These are phyloP conservation scores for Latrodectus geometricus DNA, from an alignment of 1,140 invertebrate genomes.

Conservation along the genomic window DNA sequence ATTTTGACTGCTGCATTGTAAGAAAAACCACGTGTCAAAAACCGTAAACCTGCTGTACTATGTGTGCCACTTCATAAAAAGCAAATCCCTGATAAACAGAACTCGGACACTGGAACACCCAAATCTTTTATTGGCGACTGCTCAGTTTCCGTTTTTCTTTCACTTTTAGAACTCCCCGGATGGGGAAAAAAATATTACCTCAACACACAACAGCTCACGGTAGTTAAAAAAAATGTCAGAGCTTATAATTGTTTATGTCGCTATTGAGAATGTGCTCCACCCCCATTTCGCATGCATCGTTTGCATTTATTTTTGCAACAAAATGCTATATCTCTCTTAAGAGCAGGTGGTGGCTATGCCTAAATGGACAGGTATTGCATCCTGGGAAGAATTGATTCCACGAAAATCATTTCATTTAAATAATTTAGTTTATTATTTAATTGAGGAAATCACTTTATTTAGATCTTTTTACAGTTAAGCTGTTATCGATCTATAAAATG, in stretches of 20 bases:
- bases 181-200: background rate
- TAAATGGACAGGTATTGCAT: too few species aligned
- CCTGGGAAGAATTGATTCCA: too few species aligned
- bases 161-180: background rate
- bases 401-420: too few species aligned
- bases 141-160: background rate
- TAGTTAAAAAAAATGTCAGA: background rate
- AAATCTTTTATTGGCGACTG: background rate
- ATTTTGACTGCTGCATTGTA: too few species aligned
- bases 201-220: background rate
- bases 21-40: too few species aligned
- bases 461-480: too few species aligned
- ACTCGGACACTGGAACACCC: background rate
- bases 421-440: too few species aligned
- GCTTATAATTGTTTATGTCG: slow-evolving; percentile 7
- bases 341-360: too few species aligned
- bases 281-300: slow-evolving; percentile 42
- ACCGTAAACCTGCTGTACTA: too few species aligned
- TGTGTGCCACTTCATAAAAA: too few species aligned
- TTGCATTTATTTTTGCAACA: background rate
- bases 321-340: too few species aligned
- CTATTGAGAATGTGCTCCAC: slow-evolving; percentile 21
- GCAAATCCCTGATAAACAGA: background rate
- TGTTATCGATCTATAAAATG: background rate
- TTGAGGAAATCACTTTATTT: too few species aligned